A percentile compares a stretch with the other conserved stretches of the same genome.
These are phyloP conservation scores for Aphelocoma californica DNA, from an alignment of 2,797 vertebrate genomes.

Conservation along the genomic window DNA sequence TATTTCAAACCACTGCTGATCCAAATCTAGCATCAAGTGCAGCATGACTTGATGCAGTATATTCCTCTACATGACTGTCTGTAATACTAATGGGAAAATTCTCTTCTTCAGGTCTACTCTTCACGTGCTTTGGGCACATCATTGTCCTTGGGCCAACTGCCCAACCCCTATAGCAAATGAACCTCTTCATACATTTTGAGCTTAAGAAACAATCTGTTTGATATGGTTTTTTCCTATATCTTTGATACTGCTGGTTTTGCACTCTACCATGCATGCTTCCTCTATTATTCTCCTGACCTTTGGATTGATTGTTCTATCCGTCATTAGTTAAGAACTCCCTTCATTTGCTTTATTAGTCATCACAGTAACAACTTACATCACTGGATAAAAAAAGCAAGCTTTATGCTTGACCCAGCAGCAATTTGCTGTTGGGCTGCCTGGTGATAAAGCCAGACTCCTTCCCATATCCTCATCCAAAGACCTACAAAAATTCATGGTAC, in stretches of 20 bases:
- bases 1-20: neutral
- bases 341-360: neutral
- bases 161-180: neutral
- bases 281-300: neutral
- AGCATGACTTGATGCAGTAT: neutral
- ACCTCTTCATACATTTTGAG: neutral
- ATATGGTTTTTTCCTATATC: neutral
- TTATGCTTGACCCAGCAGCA: neutral
- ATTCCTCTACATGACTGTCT: neutral
- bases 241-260: neutral
- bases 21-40: neutral
- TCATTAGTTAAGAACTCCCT: neutral
- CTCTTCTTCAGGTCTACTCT: neutral
- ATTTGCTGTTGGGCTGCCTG: neutral
- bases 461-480: neutral
- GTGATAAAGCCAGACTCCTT: neutral
- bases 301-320: neutral
- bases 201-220: neutral
- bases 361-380: neutral
- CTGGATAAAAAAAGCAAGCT: neutral
- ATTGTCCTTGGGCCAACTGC: neutral
- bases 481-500: neutral
- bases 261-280: neutral
- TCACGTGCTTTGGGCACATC: neutral
- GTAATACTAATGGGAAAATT: neutral